Conservation (phyloP, 2,113 vertebrate genomes). For the Circaetus cinerascens region DNA sequence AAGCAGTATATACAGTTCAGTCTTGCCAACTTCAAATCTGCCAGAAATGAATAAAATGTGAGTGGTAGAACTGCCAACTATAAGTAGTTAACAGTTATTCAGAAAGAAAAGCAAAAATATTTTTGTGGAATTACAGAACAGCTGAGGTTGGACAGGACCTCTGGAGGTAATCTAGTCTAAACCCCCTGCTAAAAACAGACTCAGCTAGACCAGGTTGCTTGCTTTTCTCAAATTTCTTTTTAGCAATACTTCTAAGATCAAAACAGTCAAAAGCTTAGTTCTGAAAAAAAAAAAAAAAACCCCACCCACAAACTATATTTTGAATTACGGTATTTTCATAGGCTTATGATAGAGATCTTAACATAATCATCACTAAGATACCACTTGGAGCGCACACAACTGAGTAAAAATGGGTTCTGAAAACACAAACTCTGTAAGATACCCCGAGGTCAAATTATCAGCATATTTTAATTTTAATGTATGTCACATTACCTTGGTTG, state of each 20-base stretch:
- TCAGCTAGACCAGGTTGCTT: neutral
- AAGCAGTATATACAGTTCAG: neutral
- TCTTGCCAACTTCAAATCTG: neutral
- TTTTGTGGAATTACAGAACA: neutral
- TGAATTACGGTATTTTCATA: neutral
- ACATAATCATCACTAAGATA: neutral
- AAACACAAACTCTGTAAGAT: neutral
- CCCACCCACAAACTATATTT: neutral
- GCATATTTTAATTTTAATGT: neutral
- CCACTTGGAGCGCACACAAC: neutral
- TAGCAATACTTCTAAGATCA: neutral
- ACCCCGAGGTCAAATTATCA: neutral
- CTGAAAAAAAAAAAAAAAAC: neutral
- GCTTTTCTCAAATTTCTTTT: neutral
- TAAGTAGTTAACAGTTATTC: neutral
- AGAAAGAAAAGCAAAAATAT: neutral
- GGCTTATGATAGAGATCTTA: neutral
- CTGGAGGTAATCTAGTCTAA: neutral
- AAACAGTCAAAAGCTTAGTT: neutral
- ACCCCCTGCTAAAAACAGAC: neutral
- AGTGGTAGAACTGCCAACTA: neutral
- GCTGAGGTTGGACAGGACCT: neutral
- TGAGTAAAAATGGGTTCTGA: neutral
- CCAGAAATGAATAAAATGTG: neutral
- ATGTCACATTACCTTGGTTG: neutral